Evolutionary conservation across 2,113 vertebrate genomes (phyloP), one percentile per base, ranked within the genome.

Genomic region (Callaeas wilsoni): DNA sequence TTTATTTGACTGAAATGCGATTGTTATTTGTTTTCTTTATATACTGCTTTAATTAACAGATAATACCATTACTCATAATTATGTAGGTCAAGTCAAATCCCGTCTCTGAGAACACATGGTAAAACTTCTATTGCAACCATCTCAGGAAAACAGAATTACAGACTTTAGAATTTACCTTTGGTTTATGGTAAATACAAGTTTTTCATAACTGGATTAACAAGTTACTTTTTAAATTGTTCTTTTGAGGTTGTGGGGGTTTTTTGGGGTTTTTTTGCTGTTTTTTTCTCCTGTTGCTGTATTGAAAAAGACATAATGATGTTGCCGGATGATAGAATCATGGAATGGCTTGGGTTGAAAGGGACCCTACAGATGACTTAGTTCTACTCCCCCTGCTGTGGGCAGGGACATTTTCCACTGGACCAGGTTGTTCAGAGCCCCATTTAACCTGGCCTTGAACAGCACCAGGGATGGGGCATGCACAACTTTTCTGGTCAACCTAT

Each of bases 201-300:
- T 90, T 77, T 47, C 73, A 12, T 77, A 76, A 55, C 22, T 70
- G 32, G 42, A 56, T 44, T 84, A 59, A 39, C 10, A 52, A 3
- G 10, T 10, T 81, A 7, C 8, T 53, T 77, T 53, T 46, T 3
- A 33, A 64, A 15, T 39, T 47, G 16, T 7, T 27, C 50, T 52
- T 41, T 33, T 41, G 3, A 8, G 6, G 7, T 1, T 37, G 15
- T 39, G 32, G 49, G 12, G 0, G 6, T 15, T 46, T n/a, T 46
- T 52, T 30, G 29, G 22, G 5, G 10, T 6, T 56, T 49, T 56
- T 47, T 30, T 25, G 4, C 30, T 49, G 15, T 9, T 3, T 23
- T 33, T 62, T 26, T 11, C 25, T 63, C 33, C 32, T 63, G 13
- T 71, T 78, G 47, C 12, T 6, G 0, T 47, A 27, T 65, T 64